A percentile compares a stretch with the other conserved stretches of the same genome.
Conservation (phyloP, 2,888 invertebrate species). For the Stegana nigrithorax region DNA sequence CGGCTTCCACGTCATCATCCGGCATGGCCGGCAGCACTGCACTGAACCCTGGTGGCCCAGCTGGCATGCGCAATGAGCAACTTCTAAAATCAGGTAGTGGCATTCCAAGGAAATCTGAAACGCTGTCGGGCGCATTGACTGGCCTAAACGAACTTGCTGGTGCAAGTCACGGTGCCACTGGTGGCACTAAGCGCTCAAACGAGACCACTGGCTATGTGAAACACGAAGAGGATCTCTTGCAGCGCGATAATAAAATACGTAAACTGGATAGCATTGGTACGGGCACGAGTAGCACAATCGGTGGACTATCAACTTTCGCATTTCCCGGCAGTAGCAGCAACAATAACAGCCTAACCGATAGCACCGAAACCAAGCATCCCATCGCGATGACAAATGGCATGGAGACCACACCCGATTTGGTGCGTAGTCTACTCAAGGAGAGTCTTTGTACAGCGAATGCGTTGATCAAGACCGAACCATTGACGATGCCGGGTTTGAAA, state of each 20-base stretch:
- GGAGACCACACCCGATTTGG: constrained; percentile 79
- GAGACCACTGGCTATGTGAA: constrained; percentile 49
- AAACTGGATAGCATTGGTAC: constrained; percentile 50
- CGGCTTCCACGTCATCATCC: constrained; percentile 18
- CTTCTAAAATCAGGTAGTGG: constrained; percentile 21
- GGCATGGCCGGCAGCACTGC: constrained; percentile 21
- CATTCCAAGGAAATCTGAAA: constrained; percentile 10
- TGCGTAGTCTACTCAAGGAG: constrained; percentile 78
- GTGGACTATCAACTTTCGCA: constrained; percentile 21
- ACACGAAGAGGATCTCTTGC: constrained; percentile 50
- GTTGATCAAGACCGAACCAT: constrained; percentile 57
- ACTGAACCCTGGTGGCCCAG: not conserved
- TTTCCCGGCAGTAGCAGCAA: constrained; percentile 19
- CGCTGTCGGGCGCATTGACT: constrained; percentile 39
- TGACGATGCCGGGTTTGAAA: constrained; percentile 55
- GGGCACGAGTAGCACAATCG: not conserved
- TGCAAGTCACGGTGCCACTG: constrained; percentile 34
- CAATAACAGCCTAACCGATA: constrained; percentile 25
- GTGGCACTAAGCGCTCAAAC: constrained; percentile 51
- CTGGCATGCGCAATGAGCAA: constrained; percentile 17
- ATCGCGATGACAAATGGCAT: constrained; percentile 73
- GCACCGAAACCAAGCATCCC: no score
- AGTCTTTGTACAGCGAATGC: constrained; percentile 69
- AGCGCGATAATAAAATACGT: constrained; percentile 61
- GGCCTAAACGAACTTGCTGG: constrained; percentile 46